These are phyloP conservation scores for Dicranocentrus wangi DNA, from an alignment of 2,888 invertebrate species.

Conservation along the genomic window DNA sequence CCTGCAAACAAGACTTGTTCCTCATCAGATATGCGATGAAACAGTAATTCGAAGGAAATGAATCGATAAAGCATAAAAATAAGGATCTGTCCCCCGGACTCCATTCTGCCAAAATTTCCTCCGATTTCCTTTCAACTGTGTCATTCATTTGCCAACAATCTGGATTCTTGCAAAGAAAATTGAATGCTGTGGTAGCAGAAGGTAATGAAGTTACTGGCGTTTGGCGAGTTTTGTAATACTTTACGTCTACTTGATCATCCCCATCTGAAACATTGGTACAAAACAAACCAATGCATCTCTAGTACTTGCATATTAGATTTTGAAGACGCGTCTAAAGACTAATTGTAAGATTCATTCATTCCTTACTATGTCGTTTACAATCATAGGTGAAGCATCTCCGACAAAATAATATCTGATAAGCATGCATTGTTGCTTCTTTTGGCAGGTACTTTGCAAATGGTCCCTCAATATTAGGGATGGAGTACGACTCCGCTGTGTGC, in stretches of 20 bases:
- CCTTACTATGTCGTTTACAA: constrained; percentile 67
- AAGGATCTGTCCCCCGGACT: constrained; percentile 64
- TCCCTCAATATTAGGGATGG: constrained; percentile 68
- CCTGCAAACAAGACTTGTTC: constrained; percentile 66
- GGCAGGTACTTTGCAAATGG: constrained; percentile 61
- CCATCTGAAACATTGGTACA: constrained; percentile 54
- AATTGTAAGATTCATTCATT: constrained; percentile 7
- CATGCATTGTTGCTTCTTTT: constrained; percentile 63
- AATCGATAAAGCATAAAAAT: constrained; percentile 56
- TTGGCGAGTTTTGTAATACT: constrained; percentile 51
- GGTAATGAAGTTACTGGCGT: neutral
- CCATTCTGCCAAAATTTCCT: constrained; percentile 56
- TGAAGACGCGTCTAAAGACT: too few relatives aligned
- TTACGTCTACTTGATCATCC: constrained; percentile 66
- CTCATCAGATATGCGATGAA: constrained; percentile 65
- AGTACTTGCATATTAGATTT: too few relatives aligned
- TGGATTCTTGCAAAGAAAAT: constrained; percentile 59
- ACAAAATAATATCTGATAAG: constrained; percentile 65
- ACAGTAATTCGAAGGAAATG: constrained; percentile 65
- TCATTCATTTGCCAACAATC: constrained; percentile 59
- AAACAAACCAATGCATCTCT: neutral
- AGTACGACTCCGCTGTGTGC: constrained; percentile 42
- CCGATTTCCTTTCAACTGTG: neutral
- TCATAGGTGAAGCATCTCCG: constrained; percentile 67
- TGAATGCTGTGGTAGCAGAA: constrained; percentile 21